Evolutionary conservation across 2,888 invertebrate genomes (phyloP).

Genomic region (Apantesis nais): DNA sequence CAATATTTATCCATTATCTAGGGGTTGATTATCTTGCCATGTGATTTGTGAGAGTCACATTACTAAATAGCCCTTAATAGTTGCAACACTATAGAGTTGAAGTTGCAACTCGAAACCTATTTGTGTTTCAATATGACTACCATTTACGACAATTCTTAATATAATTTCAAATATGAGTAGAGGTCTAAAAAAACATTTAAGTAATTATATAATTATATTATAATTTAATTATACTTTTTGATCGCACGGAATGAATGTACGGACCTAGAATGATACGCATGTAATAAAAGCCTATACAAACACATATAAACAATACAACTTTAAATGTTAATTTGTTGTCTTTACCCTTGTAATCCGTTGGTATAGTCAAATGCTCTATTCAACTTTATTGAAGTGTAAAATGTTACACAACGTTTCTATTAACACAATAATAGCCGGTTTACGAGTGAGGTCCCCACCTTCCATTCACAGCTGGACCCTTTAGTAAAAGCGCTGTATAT

Average conservation of each 20-base stretch:
- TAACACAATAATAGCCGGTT: constrained; percentile 28
- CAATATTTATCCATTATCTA: no score
- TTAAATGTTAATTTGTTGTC: not conserved
- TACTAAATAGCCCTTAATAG: no score
- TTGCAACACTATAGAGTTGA: no score
- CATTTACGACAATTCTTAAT: no score
- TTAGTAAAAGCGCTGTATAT: not conserved
- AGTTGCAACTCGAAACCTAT: no score
- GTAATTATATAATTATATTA: no score
- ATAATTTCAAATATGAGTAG: no score
- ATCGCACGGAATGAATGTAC: not conserved
- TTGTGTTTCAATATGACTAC: no score
- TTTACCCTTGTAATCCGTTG: not conserved
- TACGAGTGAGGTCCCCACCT: constrained; percentile 23
- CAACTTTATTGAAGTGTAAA: constrained; percentile 27
- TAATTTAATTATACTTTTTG: not conserved
- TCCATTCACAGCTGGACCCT: constrained; percentile 15
- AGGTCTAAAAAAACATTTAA: no score
- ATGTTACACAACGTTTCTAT: constrained; percentile 21
- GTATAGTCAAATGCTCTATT: constrained; percentile 6
- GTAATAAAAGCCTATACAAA: not conserved
- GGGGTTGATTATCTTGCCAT: no score
- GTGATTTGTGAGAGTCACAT: no score
- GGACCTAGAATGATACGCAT: not conserved
- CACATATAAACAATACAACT: not conserved